Conservation (phyloP, 2,797 vertebrate species). For the Trichosurus vulpecula region DNA sequence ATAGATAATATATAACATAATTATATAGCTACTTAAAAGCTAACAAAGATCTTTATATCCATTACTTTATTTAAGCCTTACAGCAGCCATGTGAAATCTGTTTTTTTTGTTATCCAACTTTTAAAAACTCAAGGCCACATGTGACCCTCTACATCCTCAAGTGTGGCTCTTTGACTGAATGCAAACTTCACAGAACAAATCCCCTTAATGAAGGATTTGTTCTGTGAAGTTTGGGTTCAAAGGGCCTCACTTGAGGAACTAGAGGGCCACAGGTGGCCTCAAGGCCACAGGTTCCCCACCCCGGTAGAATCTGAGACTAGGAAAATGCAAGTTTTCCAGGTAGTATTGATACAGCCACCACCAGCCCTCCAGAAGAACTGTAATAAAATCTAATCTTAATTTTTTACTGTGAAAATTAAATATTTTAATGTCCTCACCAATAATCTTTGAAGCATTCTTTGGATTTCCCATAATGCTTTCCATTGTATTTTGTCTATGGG, state of each 20-base stretch:
- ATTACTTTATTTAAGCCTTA: neutral
- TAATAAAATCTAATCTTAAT: conserved; percentile 37
- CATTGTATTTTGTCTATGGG: conserved; percentile 26
- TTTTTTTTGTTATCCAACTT: neutral
- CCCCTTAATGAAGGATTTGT: no score
- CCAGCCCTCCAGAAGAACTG: neutral
- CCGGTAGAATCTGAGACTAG: neutral
- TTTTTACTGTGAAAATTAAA: conserved; percentile 17
- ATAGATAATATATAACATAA: conserved; percentile 9
- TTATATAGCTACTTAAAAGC: neutral
- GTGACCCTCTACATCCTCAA: no score
- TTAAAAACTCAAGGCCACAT: neutral
- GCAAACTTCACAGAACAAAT: no score
- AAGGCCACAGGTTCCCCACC: no score
- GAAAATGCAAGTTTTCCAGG: neutral
- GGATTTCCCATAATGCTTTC: neutral
- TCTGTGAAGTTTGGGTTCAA: no score
- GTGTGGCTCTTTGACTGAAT: no score
- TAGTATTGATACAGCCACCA: neutral
- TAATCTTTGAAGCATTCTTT: neutral
- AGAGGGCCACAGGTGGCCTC: no score
- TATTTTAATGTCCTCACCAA: conserved; percentile 25
- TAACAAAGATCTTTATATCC: neutral
- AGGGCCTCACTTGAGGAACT: no score
- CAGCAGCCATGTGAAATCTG: neutral